A percentile compares a stretch with the other conserved stretches of the same genome.
These are phyloP conservation scores for Meteorus sp. DNA, from an alignment of 1,140 invertebrate species.

Conservation along the genomic window DNA sequence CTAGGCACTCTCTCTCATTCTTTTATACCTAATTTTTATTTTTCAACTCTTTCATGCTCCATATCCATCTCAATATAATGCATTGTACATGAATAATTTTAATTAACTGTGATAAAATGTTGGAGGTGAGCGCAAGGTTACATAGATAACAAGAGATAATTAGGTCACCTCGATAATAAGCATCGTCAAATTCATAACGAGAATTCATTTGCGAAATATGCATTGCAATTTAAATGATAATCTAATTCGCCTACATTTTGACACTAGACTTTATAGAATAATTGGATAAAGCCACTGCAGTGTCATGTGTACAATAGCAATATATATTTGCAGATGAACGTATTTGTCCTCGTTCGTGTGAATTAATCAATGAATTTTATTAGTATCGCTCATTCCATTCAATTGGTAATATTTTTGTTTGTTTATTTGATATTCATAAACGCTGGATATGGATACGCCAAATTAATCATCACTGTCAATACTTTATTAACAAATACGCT, in stretches of 20 bases:
- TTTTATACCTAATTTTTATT: too few species aligned
- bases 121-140: not conserved
- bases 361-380: too few species aligned
- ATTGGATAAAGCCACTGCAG: not conserved
- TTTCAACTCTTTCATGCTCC: too few species aligned
- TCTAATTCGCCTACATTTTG: constrained; percentile 12
- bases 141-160: too few species aligned
- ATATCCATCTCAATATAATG: not conserved
- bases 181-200: constrained; percentile 8
- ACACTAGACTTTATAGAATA: constrained; percentile 1
- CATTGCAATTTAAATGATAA: constrained; percentile 14
- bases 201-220: constrained; percentile 14
- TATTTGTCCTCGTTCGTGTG: not conserved
- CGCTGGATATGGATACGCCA: too few species aligned
- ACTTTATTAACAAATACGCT: too few species aligned
- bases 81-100: constrained; percentile 2
- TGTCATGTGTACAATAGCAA: not conserved
- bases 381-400: too few species aligned
- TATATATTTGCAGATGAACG: not conserved
- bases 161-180: constrained; percentile 15
- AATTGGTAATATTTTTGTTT: too few species aligned
- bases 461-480: too few species aligned
- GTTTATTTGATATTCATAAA: too few species aligned
- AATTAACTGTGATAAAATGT: constrained; percentile 16
- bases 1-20: not conserved